Percentiles rank a stretch among this genome's conserved stretches.
Conservation (phyloP, 2,797 vertebrate genomes). For the Psittacula derbiana region DNA sequence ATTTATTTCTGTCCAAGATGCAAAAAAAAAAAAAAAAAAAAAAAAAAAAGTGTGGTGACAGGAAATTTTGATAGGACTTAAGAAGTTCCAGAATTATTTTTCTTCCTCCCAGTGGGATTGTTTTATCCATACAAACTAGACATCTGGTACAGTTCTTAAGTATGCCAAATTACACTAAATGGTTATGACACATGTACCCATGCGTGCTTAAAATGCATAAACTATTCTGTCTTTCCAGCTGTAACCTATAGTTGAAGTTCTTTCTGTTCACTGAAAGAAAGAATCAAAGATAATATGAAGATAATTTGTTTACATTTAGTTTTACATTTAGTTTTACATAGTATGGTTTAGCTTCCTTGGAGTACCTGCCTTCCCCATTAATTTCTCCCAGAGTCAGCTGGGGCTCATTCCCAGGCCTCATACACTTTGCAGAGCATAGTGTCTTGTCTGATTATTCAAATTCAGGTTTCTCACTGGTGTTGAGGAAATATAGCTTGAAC, state of each 20-base stretch:
- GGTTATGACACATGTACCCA: background rate
- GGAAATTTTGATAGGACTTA: background rate
- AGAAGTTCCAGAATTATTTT: background rate
- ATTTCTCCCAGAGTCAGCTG: background rate
- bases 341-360: background rate
- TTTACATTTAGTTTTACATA: no score
- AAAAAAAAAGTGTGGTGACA: background rate
- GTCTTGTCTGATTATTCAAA: background rate
- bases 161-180: background rate
- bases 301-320: background rate
- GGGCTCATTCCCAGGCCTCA: background rate
- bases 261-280: background rate
- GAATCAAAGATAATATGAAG: background rate
- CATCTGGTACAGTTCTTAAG: background rate
- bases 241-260: background rate
- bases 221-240: background rate
- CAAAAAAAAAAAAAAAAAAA: background rate
- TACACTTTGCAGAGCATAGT: background rate
- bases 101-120: background rate
- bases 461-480: background rate
- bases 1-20: background rate
- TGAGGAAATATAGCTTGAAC: background rate
- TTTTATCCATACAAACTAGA: background rate
- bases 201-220: background rate
- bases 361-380: background rate